A percentile compares a stretch with the other conserved stretches of the same genome.
These are phyloP conservation scores for Eulithis prunata DNA, from an alignment of 2,888 invertebrate genomes.

Conservation along the genomic window DNA sequence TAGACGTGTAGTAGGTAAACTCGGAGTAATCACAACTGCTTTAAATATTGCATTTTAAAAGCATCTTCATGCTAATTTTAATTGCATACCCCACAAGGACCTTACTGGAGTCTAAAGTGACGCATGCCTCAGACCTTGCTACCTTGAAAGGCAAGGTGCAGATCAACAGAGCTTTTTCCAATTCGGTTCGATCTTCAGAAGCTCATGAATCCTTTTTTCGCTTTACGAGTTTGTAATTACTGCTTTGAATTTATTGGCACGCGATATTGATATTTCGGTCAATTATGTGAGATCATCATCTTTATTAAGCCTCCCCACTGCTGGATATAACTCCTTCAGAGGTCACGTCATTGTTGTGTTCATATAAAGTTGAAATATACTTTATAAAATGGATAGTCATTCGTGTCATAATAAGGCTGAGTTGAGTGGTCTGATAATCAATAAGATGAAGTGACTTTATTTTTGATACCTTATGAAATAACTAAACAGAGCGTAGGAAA, in stretches of 20 bases:
- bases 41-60: too few relatives aligned
- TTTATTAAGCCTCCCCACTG: too few relatives aligned
- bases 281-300: slow-evolving; percentile 13
- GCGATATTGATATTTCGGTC: slow-evolving; percentile 17
- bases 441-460: neutral
- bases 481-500: slow-evolving; percentile 13
- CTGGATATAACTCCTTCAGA: too few relatives aligned
- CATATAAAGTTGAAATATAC: too few relatives aligned
- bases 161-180: slow-evolving; percentile 9
- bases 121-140: neutral
- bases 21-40: too few relatives aligned
- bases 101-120: slow-evolving; percentile 11
- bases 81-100: neutral
- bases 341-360: too few relatives aligned
- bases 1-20: too few relatives aligned
- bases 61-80: neutral
- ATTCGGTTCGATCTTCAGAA: neutral
- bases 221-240: slow-evolving; percentile 21
- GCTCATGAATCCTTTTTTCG: slow-evolving; percentile 6
- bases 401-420: too few relatives aligned
- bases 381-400: too few relatives aligned
- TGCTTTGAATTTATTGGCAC: slow-evolving; percentile 20
- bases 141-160: slow-evolving; percentile 21
- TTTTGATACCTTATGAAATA: neutral
- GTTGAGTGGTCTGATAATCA: too few relatives aligned